Conservation (phyloP, 2,888 invertebrate genomes). For the Chymomyza procnemis region DNA sequence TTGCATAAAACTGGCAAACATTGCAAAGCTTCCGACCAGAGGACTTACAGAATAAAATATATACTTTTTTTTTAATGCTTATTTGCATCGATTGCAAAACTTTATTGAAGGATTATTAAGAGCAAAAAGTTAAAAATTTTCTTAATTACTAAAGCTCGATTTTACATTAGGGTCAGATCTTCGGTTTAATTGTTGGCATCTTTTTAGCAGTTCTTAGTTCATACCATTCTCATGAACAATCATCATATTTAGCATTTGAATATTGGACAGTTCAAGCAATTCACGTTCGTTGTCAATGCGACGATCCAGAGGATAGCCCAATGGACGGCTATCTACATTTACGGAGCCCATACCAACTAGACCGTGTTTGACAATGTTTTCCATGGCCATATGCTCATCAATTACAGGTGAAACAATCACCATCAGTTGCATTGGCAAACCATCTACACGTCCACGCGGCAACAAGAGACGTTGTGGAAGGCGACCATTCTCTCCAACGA, state of each 20-base stretch:
- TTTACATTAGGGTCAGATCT: not conserved
- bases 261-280: conserved; percentile 55
- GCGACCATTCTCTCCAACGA: conserved; percentile 78
- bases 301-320: conserved; percentile 69
- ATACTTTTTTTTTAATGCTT: conserved; percentile 38
- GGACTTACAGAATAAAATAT: no score
- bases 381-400: conserved; percentile 19
- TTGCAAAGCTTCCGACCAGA: no score
- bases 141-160: conserved; percentile 21
- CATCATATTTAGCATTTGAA: conserved; percentile 61
- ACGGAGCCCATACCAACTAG: conserved; percentile 47
- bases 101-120: conserved; percentile 41
- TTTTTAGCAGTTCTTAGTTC: not conserved
- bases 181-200: not conserved
- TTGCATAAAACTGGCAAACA: no score
- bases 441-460: conserved; percentile 82
- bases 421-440: conserved; percentile 82
- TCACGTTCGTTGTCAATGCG: conserved; percentile 50
- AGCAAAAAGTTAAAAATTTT: conserved; percentile 3
- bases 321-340: conserved; percentile 52
- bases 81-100: conserved; percentile 50
- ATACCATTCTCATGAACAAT: conserved; percentile 54
- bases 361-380: conserved; percentile 27
- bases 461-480: conserved; percentile 83
- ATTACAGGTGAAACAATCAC: conserved; percentile 81